phyloP scores from a whole-genome alignment of 1,140 invertebrate species.

The Scylla paramamosain region DNA sequence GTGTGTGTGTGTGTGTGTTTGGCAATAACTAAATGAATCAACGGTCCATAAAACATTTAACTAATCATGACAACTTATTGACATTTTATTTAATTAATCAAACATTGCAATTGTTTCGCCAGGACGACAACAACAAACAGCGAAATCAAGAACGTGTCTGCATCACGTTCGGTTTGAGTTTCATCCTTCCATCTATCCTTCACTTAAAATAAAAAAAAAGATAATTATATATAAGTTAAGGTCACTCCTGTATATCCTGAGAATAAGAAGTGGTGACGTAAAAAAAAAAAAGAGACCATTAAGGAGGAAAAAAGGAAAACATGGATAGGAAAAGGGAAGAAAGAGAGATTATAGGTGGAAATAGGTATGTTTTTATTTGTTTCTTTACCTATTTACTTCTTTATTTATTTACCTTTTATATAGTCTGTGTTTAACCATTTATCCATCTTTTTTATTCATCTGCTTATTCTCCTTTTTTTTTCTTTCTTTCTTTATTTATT shows the following conservation, averaged over 20 bases:
- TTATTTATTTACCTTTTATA: no score
- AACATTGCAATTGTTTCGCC: not conserved
- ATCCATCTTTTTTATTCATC: no score
- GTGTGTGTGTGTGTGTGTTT: not conserved
- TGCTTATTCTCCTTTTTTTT: no score
- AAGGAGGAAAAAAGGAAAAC: not conserved
- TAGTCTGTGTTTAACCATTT: no score
- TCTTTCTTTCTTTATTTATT: no score
- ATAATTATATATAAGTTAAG: not conserved
- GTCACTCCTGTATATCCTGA: not conserved
- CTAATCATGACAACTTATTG: not conserved
- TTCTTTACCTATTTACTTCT: no score
- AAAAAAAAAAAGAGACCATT: not conserved
- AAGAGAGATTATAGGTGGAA: not conserved
- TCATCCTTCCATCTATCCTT: not conserved
- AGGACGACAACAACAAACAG: no score
- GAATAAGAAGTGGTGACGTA: not conserved
- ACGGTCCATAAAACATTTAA: not conserved
- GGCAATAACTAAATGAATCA: not conserved
- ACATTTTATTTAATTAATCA: slow-evolving; percentile 1
- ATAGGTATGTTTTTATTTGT: no score
- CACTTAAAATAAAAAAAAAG: not conserved
- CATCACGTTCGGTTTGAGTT: not conserved
- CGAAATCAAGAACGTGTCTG: no score
- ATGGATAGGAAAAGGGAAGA: not conserved